These are phyloP conservation scores for Protosalanx chinensis DNA, from an alignment of 2,797 vertebrate species.

Conservation along the genomic window DNA sequence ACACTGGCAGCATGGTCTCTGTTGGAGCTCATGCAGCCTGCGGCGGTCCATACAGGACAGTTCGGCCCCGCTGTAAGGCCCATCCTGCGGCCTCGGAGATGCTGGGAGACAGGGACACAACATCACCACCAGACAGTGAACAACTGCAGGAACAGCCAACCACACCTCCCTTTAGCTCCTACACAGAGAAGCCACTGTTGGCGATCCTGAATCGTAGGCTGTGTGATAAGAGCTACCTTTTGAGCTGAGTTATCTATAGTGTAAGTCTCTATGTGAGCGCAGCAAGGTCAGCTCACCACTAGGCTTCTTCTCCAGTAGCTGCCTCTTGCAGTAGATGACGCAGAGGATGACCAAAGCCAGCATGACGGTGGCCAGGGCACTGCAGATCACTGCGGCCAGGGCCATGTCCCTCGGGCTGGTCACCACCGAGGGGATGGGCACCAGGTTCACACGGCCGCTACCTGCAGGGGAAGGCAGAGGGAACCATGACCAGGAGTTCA, in stretches of 20 bases:
- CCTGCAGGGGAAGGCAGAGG: conserved; percentile 64
- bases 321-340: conserved; percentile 95
- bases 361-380: conserved; percentile 90
- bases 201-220: too few relatives aligned
- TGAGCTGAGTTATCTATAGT: too few relatives aligned
- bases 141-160: neutral
- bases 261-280: neutral
- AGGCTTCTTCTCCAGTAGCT: conserved; percentile 95
- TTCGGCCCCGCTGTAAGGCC: conserved; percentile 84
- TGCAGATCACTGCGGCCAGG: conserved; percentile 93
- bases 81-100: conserved; percentile 82
- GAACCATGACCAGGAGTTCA: neutral
- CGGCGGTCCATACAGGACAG: conserved; percentile 85
- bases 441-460: conserved; percentile 88
- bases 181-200: neutral
- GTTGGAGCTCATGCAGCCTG: conserved; percentile 72
- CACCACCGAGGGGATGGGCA: conserved; percentile 84
- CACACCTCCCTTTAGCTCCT: neutral
- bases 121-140: neutral
- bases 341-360: conserved; percentile 92
- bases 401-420: conserved; percentile 92
- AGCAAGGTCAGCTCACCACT: conserved; percentile 76
- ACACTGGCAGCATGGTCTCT: conserved; percentile 81
- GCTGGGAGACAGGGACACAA: conserved; percentile 51
- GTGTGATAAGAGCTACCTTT: too few relatives aligned